Base-by-base conservation (phyloP, 2,888 invertebrate species). In the Pristionchus arcanus region DNA sequence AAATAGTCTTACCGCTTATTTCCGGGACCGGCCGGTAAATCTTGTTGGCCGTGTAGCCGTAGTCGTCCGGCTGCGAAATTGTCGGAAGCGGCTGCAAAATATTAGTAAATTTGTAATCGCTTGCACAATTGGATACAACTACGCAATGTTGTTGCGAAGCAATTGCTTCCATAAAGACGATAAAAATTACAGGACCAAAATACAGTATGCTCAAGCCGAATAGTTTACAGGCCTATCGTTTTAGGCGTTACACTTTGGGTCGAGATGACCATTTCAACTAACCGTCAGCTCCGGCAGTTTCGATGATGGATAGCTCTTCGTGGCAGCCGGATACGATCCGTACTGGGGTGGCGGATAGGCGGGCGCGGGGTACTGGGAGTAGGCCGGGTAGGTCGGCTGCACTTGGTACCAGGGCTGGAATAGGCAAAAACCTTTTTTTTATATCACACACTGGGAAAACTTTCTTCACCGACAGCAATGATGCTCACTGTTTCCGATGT, bases 1-100 rank as follows among this genome's bases (percentile, higher is more conserved):
- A 49, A 49, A 0, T 49, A 49, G 42, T 0, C 68, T n/a, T 2
- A 68, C 68, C 68, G 25, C 21, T 63, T 2, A 28, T 11, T 85
- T 85, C 84, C 59, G 84, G 84, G 21, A 85, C 59, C 84, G 84
- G 84, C 59, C 84, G 55, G 25, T 85, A 85, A 31, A 85, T 85
- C 59, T 85, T 85, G 37, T 85, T 85, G 16, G 49, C 49, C 25
- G 34, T 63, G 37, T 85, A 85, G 28, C 59, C 59, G 59, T 42
- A 59, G 19, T 55, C 59, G 11, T 85, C 31, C 1, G 84, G 59
- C 55, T 59, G 59, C 21, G 84, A 85, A 59, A 85, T 85, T 7
- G 59, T 37, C 21, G 84, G 84, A 5, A 85, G 84, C 7, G 84
- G 84, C 81, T 81, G 81, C 9, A 42, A 77, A n/a, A 42, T 13